Conservation (phyloP, 2,113 vertebrate genomes). For the Arizona elegans region DNA sequence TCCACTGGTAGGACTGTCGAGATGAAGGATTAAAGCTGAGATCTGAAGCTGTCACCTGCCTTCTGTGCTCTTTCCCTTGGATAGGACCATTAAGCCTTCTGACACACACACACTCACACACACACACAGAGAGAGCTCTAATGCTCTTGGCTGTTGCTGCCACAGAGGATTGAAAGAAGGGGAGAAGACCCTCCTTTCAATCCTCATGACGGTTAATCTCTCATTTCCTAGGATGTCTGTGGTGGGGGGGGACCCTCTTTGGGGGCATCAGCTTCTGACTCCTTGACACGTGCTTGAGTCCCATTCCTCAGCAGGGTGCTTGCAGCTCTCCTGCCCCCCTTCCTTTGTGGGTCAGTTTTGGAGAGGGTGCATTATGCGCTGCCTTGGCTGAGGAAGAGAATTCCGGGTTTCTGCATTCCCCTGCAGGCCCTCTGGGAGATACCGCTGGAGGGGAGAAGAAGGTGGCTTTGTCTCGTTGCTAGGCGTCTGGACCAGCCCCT, state of each 20-base stretch:
- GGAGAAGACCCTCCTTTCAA: background rate
- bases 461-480: background rate
- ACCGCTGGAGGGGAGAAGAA: too few species aligned
- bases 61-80: background rate
- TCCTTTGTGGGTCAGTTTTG: background rate
- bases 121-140: background rate
- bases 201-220: background rate
- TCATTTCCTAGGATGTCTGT: background rate
- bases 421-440: too few species aligned
- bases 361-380: background rate
- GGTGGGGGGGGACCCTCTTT: background rate
- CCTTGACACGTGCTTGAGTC: too few species aligned
- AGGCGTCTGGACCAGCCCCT: background rate
- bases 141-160: too few species aligned
- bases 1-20: too few species aligned
- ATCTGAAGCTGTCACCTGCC: background rate
- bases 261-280: background rate
- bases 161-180: background rate
- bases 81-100: background rate
- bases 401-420: background rate
- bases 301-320: background rate
- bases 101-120: too few species aligned
- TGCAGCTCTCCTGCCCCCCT: background rate
- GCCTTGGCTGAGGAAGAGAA: background rate
- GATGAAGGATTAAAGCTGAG: background rate